Percentiles rank a stretch among this genome's conserved stretches.
These are phyloP conservation scores for Cataglyphis livida DNA, from an alignment of 2,888 invertebrate genomes.

Conservation along the genomic window DNA sequence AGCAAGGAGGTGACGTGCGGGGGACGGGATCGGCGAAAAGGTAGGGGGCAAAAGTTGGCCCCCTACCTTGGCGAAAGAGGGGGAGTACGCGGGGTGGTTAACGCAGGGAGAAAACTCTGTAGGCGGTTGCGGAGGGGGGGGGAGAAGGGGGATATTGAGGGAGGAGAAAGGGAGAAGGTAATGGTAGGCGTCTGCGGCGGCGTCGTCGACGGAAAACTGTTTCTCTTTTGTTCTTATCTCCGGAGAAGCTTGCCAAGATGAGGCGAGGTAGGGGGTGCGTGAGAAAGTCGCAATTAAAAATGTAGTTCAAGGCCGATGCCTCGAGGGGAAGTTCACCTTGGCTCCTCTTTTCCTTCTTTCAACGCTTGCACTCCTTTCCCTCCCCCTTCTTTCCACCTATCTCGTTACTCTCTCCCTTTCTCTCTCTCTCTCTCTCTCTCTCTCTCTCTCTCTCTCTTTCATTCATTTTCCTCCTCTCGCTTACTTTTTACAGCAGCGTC, in stretches of 20 bases:
- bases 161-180: neutral
- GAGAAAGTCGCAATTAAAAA: slow-evolving; percentile 85
- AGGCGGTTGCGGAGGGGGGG: slow-evolving; percentile 51
- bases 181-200: slow-evolving; percentile 59
- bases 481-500: slow-evolving; percentile 47
- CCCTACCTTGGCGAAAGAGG: slow-evolving; percentile 58
- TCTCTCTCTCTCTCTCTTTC: slow-evolving; percentile 45
- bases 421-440: slow-evolving; percentile 48
- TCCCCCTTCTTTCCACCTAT: slow-evolving; percentile 47
- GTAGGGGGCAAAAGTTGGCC: slow-evolving; percentile 70
- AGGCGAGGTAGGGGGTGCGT: slow-evolving; percentile 60
- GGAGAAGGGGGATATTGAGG: slow-evolving; percentile 29
- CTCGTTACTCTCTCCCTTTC: slow-evolving; percentile 27
- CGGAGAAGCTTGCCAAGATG: slow-evolving; percentile 72
- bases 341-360: slow-evolving; percentile 69
- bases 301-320: slow-evolving; percentile 85
- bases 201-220: slow-evolving; percentile 81
- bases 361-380: slow-evolving; percentile 52
- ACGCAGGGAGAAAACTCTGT: slow-evolving; percentile 42
- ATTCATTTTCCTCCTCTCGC: slow-evolving; percentile 47
- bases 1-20: slow-evolving; percentile 53
- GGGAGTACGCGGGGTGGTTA: slow-evolving; percentile 70
- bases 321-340: slow-evolving; percentile 76
- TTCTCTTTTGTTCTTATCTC: slow-evolving; percentile 85
- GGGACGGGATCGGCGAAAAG: slow-evolving; percentile 24